phyloP scores from a whole-genome alignment of 2,113 vertebrate genomes.

The Heterotilapia buettikoferi region DNA sequence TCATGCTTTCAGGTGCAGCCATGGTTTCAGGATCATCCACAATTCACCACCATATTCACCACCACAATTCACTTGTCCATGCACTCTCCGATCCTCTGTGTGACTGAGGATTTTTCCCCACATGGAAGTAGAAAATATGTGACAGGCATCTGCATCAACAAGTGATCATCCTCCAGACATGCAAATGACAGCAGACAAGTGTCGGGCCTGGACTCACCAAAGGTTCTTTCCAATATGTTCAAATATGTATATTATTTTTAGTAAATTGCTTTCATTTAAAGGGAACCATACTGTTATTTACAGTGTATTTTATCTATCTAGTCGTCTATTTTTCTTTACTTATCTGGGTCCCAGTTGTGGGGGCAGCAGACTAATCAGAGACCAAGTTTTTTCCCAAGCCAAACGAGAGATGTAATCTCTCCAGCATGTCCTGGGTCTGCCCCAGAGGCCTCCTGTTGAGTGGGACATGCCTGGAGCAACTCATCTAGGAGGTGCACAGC shows the following conservation, averaged over 20 bases:
- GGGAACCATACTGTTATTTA: neutral
- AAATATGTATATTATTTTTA: neutral
- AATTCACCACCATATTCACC: neutral
- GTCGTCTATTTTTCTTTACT: neutral
- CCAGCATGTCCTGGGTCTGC: neutral
- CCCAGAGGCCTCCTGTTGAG: neutral
- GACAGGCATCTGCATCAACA: neutral
- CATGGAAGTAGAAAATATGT: neutral
- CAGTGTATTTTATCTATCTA: neutral
- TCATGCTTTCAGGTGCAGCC: neutral
- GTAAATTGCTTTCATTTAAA: neutral
- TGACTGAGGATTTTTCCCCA: neutral
- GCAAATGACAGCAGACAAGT: neutral
- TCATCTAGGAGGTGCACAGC: neutral
- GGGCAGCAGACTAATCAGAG: neutral
- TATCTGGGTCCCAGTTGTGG: neutral
- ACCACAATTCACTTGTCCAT: neutral
- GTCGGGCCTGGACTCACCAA: neutral
- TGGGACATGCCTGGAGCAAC: neutral
- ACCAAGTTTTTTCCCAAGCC: neutral
- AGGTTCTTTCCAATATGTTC: neutral
- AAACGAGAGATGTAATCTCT: neutral
- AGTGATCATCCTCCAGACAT: neutral
- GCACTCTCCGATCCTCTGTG: neutral
- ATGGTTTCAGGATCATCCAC: neutral